Evolutionary conservation across 1,140 invertebrate species (phyloP).

Genomic region (Eriocheir sinensis): DNA sequence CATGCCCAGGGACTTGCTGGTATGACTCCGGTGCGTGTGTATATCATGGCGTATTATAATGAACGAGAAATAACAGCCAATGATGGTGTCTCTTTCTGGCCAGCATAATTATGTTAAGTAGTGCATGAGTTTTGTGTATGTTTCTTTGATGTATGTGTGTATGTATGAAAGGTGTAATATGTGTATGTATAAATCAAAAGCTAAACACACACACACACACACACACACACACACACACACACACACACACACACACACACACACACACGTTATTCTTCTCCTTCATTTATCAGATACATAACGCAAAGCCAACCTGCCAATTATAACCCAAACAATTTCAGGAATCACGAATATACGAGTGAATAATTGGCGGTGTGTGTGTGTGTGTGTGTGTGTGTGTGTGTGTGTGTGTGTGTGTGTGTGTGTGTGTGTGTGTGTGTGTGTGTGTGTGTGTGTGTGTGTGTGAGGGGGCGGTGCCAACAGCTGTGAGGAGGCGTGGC

Average conservation of each 20-base stretch:
- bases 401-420: conserved; percentile 53
- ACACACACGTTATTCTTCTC: not conserved
- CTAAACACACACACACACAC: too few relatives aligned
- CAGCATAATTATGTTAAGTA: too few relatives aligned
- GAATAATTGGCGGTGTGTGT: conserved; percentile 29
- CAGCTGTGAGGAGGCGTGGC: conserved; percentile 65
- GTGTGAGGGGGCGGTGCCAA: conserved; percentile 53
- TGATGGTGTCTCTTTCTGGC: too few relatives aligned
- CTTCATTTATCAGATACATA: not conserved
- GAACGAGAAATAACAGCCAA: too few relatives aligned
- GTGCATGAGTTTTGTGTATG: not conserved
- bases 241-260: too few relatives aligned
- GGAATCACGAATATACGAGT: not conserved
- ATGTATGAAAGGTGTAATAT: not conserved
- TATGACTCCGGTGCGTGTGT: not conserved
- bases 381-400: conserved; percentile 59
- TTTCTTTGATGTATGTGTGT: not conserved
- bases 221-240: too few relatives aligned
- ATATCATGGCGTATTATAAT: too few relatives aligned
- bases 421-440: conserved; percentile 51
- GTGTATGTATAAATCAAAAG: not conserved
- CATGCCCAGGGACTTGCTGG: not conserved
- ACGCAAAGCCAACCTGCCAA: not conserved
- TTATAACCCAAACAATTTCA: not conserved
- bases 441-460: conserved; percentile 48